These are phyloP conservation scores for Cairina moschata DNA, from an alignment of 2,113 vertebrate species.

Conservation along the genomic window DNA sequence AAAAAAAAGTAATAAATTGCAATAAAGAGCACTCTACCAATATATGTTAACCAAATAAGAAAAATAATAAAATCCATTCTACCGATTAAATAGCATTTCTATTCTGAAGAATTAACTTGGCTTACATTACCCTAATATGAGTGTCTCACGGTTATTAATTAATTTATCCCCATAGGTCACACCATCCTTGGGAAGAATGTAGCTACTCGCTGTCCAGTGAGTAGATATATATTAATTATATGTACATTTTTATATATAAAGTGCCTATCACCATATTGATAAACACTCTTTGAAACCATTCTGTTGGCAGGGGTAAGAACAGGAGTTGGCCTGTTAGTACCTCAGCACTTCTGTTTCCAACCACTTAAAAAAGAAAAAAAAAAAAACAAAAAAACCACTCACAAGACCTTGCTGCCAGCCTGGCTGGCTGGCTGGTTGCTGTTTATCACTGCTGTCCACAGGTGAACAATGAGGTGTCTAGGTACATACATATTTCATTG, in stretches of 20 bases:
- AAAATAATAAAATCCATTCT: not conserved
- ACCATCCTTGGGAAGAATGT: not conserved
- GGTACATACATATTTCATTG: not conserved
- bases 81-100: not conserved
- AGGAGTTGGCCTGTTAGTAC: no score
- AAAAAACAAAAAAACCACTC: no score
- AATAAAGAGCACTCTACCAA: not conserved
- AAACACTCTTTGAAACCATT: no score
- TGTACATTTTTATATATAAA: no score
- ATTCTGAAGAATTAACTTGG: accelerated
- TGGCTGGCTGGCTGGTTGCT: no score
- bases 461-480: not conserved
- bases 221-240: no score
- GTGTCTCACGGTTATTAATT: not conserved
- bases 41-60: not conserved
- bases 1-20: not conserved
- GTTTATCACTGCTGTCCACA: not conserved
- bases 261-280: no score
- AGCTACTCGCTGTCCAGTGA: not conserved
- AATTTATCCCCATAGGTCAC: not conserved
- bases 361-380: no score
- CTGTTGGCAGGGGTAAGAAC: no score
- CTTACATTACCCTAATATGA: not conserved
- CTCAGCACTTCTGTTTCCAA: no score
- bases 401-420: no score